Base-by-base conservation (phyloP, 2,888 invertebrate species). In the Elgonia sp. region DNA sequence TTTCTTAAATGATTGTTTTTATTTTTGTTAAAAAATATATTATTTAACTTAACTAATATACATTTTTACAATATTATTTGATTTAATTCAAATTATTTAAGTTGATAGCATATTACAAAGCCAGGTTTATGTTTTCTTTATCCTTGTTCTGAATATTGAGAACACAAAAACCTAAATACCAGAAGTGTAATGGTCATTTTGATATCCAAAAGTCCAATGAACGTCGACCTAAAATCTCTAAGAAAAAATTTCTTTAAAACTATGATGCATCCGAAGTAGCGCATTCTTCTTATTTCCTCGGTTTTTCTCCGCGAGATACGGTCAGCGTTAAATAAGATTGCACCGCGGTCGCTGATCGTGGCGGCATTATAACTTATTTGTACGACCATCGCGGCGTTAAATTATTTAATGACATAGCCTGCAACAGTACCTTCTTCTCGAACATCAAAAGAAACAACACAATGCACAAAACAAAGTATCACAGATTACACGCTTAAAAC, bases 401-500 rank as follows among this genome's bases (percentile, higher is more conserved):
- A 75, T 83, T 57, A 67, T 83, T 83, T 83, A 83, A 83, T 67
- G 67, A 46, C 37, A 20, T 21, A 62, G 80, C 50, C 42, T n/a
- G 50, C 20, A 67, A 63, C 37, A 57, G 16, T 83, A 73, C 62
- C 40, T 73, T 55, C 65, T 82, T 73, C 37, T 57, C 37, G 20
- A 42, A 37, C 40, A 65, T 40, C 16, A 67, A 39, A 72, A 63
- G 72, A 37, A 46, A 20, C 39, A 76, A 76, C 8, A 37, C 53
- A 20, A 39, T 39, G 53, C 29, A 21, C 46, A 2, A 62, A 60
- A 62, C 75, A 75, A 75, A 75, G 75, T 62, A 75, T 62, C 62
- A 29, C 62, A 62, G 75, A 75, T 75, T 75, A 75, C 20, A 62
- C 12, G 60, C 60, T 62, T 75, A 16, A 46, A 75, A 75, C 75